A percentile compares a stretch with the other conserved stretches of the same genome.
Conservation (phyloP, 1,140 invertebrate genomes). For the Aphelenchoides fujianensis region DNA sequence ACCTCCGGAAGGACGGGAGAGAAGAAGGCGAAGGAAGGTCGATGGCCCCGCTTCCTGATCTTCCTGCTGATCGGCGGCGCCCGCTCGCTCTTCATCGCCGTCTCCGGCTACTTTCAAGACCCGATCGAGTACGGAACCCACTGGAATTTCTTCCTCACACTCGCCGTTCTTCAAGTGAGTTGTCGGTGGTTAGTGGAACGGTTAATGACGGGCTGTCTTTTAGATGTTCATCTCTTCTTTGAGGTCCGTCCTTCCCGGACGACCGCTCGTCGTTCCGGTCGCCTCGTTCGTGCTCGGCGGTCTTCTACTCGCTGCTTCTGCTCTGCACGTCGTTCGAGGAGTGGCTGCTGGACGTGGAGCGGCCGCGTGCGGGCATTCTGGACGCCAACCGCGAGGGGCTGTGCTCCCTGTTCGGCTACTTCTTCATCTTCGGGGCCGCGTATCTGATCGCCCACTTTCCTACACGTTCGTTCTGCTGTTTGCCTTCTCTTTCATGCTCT, state of each 20-base stretch:
- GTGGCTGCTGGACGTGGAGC: slow-evolving; percentile 71
- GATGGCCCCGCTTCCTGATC: background rate
- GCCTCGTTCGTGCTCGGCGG: slow-evolving; percentile 68
- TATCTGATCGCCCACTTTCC: background rate
- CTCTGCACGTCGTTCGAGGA: slow-evolving; percentile 68
- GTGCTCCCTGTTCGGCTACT: slow-evolving; percentile 77
- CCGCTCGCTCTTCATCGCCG: slow-evolving; percentile 66
- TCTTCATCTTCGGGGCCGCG: slow-evolving; percentile 71
- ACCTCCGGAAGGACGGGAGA: background rate
- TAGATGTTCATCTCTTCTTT: slow-evolving; percentile 24
- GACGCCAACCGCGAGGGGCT: slow-evolving; percentile 85
- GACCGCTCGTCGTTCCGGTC: slow-evolving; percentile 62
- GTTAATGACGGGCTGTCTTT: slow-evolving; percentile 24
- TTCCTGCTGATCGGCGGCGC: slow-evolving; percentile 69
- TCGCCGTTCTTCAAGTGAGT: slow-evolving; percentile 75
- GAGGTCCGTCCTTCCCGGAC: slow-evolving; percentile 13
- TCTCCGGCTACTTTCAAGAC: slow-evolving; percentile 76
- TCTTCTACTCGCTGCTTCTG: slow-evolving; percentile 72
- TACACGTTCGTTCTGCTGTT: slow-evolving; percentile 16
- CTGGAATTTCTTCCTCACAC: slow-evolving; percentile 94
- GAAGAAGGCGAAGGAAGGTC: slow-evolving; percentile 9
- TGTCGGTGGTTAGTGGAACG: slow-evolving; percentile 18
- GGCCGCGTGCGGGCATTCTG: slow-evolving; percentile 69
- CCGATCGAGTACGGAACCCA: slow-evolving; percentile 87
- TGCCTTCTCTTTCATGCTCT: slow-evolving; percentile 1